A percentile compares a stretch with the other conserved stretches of the same genome.
Evolutionary conservation across 1,140 invertebrate species (phyloP).

Genomic region (Drosophila nikananu): DNA sequence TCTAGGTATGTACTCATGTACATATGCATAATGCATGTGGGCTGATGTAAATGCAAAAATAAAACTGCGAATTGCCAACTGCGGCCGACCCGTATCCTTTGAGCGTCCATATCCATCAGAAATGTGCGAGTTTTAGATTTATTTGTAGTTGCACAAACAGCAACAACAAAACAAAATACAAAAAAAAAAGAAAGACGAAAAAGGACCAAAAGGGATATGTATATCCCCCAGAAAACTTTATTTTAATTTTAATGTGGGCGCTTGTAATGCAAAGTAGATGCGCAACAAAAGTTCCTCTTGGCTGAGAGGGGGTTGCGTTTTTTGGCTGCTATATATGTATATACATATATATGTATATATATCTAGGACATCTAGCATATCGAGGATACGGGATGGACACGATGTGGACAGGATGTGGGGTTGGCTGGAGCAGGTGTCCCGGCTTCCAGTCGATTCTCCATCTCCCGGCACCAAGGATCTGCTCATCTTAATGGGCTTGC

Average conservation of each 20-base stretch:
- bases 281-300: constrained; percentile 37
- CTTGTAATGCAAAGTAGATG: constrained; percentile 76
- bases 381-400: constrained; percentile 19
- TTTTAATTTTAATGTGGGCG: constrained; percentile 81
- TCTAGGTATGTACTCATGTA: constrained; percentile 22
- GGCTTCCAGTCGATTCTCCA: constrained; percentile 12
- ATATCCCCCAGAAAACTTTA: constrained; percentile 60
- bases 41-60: constrained; percentile 79
- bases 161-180: constrained; percentile 9
- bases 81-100: constrained; percentile 71
- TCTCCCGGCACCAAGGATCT: constrained; percentile 23
- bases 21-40: constrained; percentile 78
- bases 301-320: constrained; percentile 7
- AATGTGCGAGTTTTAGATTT: constrained; percentile 83
- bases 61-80: constrained; percentile 77
- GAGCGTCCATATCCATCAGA: constrained; percentile 62
- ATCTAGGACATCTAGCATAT: constrained; percentile 3
- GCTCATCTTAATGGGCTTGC: constrained; percentile 75
- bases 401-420: background rate
- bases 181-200: background rate
- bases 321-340: background rate
- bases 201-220: constrained; percentile 34
- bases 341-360: background rate
- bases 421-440: constrained; percentile 43
- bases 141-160: constrained; percentile 71